Conservation (phyloP, 2,888 invertebrate species). For the Troilus luridus region DNA sequence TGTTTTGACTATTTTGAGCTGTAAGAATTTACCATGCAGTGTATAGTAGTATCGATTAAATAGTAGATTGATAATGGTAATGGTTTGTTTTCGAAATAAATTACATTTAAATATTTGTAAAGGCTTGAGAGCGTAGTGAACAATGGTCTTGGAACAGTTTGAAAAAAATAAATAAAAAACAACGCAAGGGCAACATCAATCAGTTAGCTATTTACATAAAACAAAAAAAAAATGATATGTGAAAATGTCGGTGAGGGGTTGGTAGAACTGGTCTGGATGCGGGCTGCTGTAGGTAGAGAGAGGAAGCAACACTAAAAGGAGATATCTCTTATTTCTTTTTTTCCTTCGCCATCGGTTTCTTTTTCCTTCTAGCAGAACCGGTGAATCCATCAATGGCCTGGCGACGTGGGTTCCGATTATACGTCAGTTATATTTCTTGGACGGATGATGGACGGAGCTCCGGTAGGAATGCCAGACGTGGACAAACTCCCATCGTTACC, state of each 20-base stretch:
- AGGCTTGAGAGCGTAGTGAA: too few relatives aligned
- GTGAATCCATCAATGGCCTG: conserved; percentile 47
- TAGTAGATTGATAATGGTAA: too few relatives aligned
- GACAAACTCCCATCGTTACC: conserved; percentile 49
- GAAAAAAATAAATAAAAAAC: background rate
- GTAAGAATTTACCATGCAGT: too few relatives aligned
- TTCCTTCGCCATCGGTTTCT: conserved; percentile 19
- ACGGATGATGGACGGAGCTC: conserved; percentile 37
- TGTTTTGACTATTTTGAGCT: too few relatives aligned
- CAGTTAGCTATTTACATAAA: background rate
- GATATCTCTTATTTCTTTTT: conserved; percentile 43
- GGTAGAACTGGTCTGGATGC: conserved; percentile 26
- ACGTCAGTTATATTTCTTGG: conserved; percentile 49
- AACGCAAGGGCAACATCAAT: background rate
- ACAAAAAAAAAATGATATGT: background rate
- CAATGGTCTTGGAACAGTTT: background rate
- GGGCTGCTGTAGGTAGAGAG: conserved; percentile 34
- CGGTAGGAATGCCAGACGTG: conserved; percentile 40
- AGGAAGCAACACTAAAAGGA: conserved; percentile 49
- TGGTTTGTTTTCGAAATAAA: too few relatives aligned
- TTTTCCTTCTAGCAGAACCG: conserved; percentile 47
- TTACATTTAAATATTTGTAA: too few relatives aligned
- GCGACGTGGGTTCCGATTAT: conserved; percentile 39
- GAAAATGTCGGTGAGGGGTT: conserved; percentile 1
- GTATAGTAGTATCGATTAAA: too few relatives aligned